Base-by-base conservation (phyloP, 2,797 vertebrate genomes). In the Hoplostethus atlanticus region DNA sequence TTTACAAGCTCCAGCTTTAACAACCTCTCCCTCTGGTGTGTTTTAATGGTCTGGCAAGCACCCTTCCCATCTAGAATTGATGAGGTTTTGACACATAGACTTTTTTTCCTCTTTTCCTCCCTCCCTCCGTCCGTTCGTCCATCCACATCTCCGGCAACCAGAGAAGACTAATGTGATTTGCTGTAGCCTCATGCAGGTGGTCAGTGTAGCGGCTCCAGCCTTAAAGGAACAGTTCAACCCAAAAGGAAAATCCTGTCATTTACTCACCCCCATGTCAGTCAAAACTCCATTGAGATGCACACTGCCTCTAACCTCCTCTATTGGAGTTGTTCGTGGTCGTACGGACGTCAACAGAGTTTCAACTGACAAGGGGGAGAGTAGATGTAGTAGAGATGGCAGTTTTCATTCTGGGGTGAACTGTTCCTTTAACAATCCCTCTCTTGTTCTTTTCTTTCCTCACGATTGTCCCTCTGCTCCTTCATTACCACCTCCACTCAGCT, bases 81-180 rank as follows among this genome's bases (percentile, higher is more conserved):
- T 52, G 51, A 59, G 63, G 28, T 47, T 56, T 44, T 76, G 48
- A 75, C 55, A 69, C 25, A 21, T 21, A 47, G 3, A 42, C 38
- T 53, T 57, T 54, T 47, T 63, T 52, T 58, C 13, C 16, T 6
- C 21, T 3, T 54, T 52, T 36, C 11, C 3, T 53, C 51, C 25
- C 21, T 53, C 21, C 21, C 51, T 53, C 21, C 51, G 1, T 53
- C 21, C 21, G 21, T n/a, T n/a, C n/a, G n/a, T n/a, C 51, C 10
- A 21, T 12, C 21, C 25, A 12, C 3, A 16, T 48, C 17, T 52
- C 34, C 7, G 21, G 34, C 28, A 5, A 31, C 36, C 10, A 28
- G 55, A 0, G n/a, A 36, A n/a, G 12, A 64, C 13, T 61, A 42
- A 44, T 44, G 11, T 30, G 21, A 17, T 64, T 63, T 67, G 21